Evolutionary conservation across 1,140 invertebrate genomes (phyloP).

Genomic region (Dendrolimus punctatus): DNA sequence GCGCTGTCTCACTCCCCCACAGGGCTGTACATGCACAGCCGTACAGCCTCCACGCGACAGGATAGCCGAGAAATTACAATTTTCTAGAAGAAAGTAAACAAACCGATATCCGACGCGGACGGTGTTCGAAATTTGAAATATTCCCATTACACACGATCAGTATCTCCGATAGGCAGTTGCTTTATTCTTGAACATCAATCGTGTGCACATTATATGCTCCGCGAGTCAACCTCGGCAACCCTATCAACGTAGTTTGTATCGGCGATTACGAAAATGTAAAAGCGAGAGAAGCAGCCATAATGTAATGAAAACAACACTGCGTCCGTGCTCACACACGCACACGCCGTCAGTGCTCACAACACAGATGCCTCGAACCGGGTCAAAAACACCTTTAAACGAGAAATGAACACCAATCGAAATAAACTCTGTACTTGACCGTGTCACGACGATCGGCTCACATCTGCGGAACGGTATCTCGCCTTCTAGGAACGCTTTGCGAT

Average conservation of each 20-base stretch:
- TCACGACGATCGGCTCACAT: constrained; percentile 54
- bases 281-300: constrained; percentile 62
- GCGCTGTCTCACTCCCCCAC: constrained; percentile 42
- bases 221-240: constrained; percentile 26
- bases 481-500: constrained; percentile 64
- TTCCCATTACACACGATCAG: constrained; percentile 20
- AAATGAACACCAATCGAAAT: constrained; percentile 61
- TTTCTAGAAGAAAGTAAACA: constrained; percentile 51
- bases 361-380: constrained; percentile 51
- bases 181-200: too few relatives aligned
- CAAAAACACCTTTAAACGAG: constrained; percentile 66
- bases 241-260: constrained; percentile 46
- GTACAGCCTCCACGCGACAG: constrained; percentile 29
- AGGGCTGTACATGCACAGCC: constrained; percentile 28
- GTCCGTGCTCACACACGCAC: constrained; percentile 35
- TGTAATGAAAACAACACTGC: constrained; percentile 62
- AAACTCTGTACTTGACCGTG: constrained; percentile 62
- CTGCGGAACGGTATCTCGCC: constrained; percentile 63
- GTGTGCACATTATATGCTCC: too few relatives aligned
- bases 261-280: constrained; percentile 66
- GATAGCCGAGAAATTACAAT: constrained; percentile 53
- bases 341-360: constrained; percentile 19
- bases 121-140: constrained; percentile 23
- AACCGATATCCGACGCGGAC: constrained; percentile 14
- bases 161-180: background rate